Conservation (phyloP, 2,888 invertebrate genomes). For the Drosophila differens region DNA sequence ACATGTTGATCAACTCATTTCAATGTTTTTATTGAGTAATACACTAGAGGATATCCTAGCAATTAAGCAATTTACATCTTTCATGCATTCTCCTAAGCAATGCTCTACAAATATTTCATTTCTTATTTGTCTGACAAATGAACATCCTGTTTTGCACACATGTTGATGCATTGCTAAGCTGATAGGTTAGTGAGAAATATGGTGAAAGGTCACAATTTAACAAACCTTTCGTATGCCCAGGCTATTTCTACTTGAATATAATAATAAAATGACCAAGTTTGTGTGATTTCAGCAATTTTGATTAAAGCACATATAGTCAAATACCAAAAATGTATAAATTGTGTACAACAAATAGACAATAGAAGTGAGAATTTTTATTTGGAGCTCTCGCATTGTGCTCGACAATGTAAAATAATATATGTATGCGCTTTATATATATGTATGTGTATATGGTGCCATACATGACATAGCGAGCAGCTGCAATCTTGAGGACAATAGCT, state of each 20-base stretch:
- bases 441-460: not conserved
- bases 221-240: not conserved
- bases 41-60: not conserved
- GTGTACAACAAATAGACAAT: slow-evolving; percentile 29
- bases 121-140: slow-evolving; percentile 34
- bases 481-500: slow-evolving; percentile 51
- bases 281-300: slow-evolving; percentile 36
- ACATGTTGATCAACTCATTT: slow-evolving; percentile 16
- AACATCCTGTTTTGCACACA: slow-evolving; percentile 36
- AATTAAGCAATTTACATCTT: not conserved
- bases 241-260: not conserved
- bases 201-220: slow-evolving; percentile 13
- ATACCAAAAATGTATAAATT: slow-evolving; percentile 27
- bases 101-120: slow-evolving; percentile 18
- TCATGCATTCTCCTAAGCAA: not conserved
- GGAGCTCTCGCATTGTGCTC: slow-evolving; percentile 51
- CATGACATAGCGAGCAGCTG: slow-evolving; percentile 22
- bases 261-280: slow-evolving; percentile 9
- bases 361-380: slow-evolving; percentile 40
- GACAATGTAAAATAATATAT: slow-evolving; percentile 43
- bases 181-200: slow-evolving; percentile 21
- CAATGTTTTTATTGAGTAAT: slow-evolving; percentile 6
- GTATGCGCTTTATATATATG: slow-evolving; percentile 4
- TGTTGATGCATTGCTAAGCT: slow-evolving; percentile 36
- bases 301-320: slow-evolving; percentile 35